Evolutionary conservation across 2,888 invertebrate genomes (phyloP), one percentile per base, ranked within the genome.

Genomic region (Lycia hirtaria): DNA sequence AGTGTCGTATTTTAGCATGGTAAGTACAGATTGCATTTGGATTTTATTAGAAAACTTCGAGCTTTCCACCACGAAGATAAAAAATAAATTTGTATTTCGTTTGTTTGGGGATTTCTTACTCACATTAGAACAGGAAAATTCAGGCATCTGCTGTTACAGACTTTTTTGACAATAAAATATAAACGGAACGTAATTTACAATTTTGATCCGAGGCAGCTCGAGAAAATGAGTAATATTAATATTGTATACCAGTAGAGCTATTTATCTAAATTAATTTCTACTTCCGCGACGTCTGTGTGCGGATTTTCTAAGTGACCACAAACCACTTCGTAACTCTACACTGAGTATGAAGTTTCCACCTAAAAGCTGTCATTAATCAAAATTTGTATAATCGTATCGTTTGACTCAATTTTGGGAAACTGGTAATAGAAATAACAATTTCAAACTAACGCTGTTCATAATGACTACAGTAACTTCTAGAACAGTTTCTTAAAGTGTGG

Each of bases 21-120:
- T 72, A 70, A 71, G 73, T 73, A 71, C 70, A 73, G 67, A 74
- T 72, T 69, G 71, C 75, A 76, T 80, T 76, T 72, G 68, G 73
- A 71, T 78, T 78, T 79, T 80, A 80, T 79, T 75, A 70, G 68
- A 68, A 71, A 79, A 80, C 66, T 80, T 77, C 71, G 40, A 56
- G 51, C 55, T 28, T 62, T 56, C 56, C 44, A 63, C 55, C 57
- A 38, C 37, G 32, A 15, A 64, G 57, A 62, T 65, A 61, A 63
- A 60, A 63, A 59, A 64, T 62, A 50, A 63, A 61, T 61, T 60
- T 60, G 56, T 61, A 64, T 62, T 64, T 57, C 12, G 64, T 64
- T 62, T 64, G 54, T 62, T 62, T 59, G 61, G 51, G 57, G 60
- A 61, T 59, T 47, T 47, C 35, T 47, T 47, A 47, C 35, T 64